Evolutionary conservation across 2,113 vertebrate species (phyloP).

Genomic region (Leucopsar rothschildi): DNA sequence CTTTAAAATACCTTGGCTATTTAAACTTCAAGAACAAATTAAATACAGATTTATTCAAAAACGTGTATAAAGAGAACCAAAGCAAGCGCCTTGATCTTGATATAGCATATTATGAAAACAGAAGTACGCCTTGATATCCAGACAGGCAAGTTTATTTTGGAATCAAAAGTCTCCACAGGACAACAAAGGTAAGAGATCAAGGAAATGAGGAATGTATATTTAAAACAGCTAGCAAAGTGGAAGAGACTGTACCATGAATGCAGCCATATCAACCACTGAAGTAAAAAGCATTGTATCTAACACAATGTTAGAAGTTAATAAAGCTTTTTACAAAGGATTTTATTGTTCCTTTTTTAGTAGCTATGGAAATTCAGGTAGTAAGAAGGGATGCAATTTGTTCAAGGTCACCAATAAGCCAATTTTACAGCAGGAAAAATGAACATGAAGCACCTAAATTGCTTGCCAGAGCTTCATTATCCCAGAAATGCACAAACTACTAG

Average conservation of each 20-base stretch:
- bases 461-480: background rate
- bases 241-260: background rate
- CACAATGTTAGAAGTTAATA: background rate
- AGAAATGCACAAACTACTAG: background rate
- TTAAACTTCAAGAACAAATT: constrained; percentile 38
- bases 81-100: constrained; percentile 21
- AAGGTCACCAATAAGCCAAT: background rate
- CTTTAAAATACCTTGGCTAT: constrained; percentile 16
- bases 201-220: constrained; percentile 30
- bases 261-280: background rate
- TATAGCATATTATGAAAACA: constrained; percentile 11
- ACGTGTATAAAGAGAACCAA: background rate
- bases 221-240: background rate
- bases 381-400: background rate
- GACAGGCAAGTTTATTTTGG: constrained; percentile 42
- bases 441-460: background rate
- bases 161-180: background rate
- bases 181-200: constrained; percentile 35
- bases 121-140: constrained; percentile 2
- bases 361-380: background rate
- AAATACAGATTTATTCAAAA: constrained; percentile 39
- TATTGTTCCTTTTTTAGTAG: background rate
- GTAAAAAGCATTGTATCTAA: background rate
- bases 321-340: background rate
- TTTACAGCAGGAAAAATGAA: background rate